Conservation (phyloP, 2,888 invertebrate genomes). For the Mactromeris polynyma region DNA sequence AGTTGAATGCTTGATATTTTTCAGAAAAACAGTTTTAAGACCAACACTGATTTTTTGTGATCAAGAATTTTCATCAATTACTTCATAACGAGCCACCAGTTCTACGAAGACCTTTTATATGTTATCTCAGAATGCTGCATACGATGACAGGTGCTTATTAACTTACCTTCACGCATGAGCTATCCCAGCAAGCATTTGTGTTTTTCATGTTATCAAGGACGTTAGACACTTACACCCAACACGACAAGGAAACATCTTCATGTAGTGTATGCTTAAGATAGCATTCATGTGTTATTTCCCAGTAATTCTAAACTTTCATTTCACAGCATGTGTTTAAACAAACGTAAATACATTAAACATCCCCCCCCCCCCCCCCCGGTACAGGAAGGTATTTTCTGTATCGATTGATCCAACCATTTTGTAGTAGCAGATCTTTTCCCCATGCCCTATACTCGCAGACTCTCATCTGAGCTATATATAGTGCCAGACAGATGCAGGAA, state of each 20-base stretch:
- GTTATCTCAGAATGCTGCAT: neutral
- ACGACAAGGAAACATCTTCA: neutral
- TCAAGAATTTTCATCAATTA: neutral
- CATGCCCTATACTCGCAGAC: neutral
- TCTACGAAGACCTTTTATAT: neutral
- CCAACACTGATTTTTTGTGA: neutral
- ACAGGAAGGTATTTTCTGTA: neutral
- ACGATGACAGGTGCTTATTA: neutral
- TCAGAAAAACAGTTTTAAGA: neutral
- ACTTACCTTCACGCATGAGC: neutral
- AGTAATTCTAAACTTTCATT: neutral
- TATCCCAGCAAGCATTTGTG: neutral
- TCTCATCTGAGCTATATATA: slow-evolving; percentile 13
- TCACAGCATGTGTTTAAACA: neutral
- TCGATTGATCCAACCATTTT: slow-evolving; percentile 3
- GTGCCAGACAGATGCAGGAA: slow-evolving; percentile 26
- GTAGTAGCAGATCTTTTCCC: neutral
- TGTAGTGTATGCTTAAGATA: neutral
- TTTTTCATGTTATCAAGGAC: too few relatives aligned
- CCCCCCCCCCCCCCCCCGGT: too few relatives aligned
- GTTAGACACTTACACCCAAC: neutral
- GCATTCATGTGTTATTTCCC: neutral
- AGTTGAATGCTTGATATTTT: neutral
- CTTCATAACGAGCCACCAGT: neutral
- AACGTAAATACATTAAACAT: neutral